phyloP scores from a whole-genome alignment of 2,113 vertebrate species.

The Ammodytes dubius region DNA sequence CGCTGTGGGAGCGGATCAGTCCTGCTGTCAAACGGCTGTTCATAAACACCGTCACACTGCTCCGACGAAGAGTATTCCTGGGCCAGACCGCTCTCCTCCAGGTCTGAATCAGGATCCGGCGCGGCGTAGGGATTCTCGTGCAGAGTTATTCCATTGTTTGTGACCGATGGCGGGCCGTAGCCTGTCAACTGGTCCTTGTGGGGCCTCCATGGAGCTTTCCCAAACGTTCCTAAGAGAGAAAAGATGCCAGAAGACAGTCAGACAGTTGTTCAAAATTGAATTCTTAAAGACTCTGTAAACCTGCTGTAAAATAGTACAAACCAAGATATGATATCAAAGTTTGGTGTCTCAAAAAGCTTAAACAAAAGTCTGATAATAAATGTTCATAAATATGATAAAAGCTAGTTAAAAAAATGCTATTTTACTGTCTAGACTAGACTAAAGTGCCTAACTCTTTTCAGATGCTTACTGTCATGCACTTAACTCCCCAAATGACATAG shows the following conservation, averaged over 20 bases:
- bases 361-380: too few species aligned
- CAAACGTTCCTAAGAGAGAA: slow-evolving; percentile 91
- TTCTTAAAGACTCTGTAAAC: too few species aligned
- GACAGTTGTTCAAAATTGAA: too few species aligned
- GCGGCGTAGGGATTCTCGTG: slow-evolving; percentile 82
- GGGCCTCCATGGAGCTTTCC: slow-evolving; percentile 91
- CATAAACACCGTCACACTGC: slow-evolving; percentile 76
- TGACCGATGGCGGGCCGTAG: slow-evolving; percentile 49
- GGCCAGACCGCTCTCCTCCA: slow-evolving; percentile 73
- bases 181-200: slow-evolving; percentile 83
- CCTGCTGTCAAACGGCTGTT: slow-evolving; percentile 86
- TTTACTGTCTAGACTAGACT: too few species aligned
- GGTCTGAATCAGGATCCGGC: slow-evolving; percentile 83
- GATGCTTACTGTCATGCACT: too few species aligned
- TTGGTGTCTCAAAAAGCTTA: too few species aligned
- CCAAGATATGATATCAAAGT: too few species aligned
- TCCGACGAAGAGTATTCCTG: slow-evolving; percentile 77
- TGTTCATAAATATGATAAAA: too few species aligned
- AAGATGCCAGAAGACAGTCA: not conserved
- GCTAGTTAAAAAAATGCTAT: too few species aligned
- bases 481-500: too few species aligned
- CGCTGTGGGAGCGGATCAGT: slow-evolving; percentile 81
- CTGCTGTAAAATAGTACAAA: too few species aligned
- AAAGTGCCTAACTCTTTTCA: too few species aligned
- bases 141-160: slow-evolving; percentile 75